A percentile compares a stretch with the other conserved stretches of the same genome.
Evolutionary conservation across 1,140 invertebrate species (phyloP).

Genomic region (Drosophila sp.): DNA sequence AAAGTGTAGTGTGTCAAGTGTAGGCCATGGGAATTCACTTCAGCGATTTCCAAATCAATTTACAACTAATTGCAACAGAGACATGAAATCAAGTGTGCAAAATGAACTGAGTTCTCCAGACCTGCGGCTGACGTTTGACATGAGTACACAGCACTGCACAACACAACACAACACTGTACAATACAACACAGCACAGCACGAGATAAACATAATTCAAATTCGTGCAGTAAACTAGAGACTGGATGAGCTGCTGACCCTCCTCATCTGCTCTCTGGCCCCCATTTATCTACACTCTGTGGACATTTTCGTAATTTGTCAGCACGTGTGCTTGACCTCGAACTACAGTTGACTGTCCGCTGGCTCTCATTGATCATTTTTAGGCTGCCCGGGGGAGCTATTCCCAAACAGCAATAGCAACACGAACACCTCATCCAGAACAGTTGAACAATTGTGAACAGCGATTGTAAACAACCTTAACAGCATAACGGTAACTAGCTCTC

Average conservation of each 20-base stretch:
- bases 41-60: constrained; percentile 54
- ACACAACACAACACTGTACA: too few species aligned
- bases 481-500: constrained; percentile 41
- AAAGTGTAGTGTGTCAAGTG: constrained; percentile 37
- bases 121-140: constrained; percentile 4
- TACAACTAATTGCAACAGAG: constrained; percentile 44
- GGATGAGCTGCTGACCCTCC: not conserved
- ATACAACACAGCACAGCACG: not conserved
- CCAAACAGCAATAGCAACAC: constrained; percentile 16
- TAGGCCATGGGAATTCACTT: constrained; percentile 21
- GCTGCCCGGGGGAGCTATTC: constrained; percentile 36
- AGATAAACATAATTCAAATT: constrained; percentile 32
- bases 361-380: constrained; percentile 55
- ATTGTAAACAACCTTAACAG: constrained; percentile 15
- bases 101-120: not conserved
- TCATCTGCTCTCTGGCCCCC: not conserved
- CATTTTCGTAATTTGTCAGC: constrained; percentile 45
- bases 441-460: too few species aligned
- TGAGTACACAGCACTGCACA: constrained; percentile 3
- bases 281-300: too few species aligned
- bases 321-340: constrained; percentile 38
- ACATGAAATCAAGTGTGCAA: constrained; percentile 22
- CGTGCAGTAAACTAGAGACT: not conserved
- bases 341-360: constrained; percentile 28
- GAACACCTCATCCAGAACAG: constrained; percentile 25